These are phyloP conservation scores for Leptatherina wallacei DNA, from an alignment of 2,797 vertebrate genomes.

Conservation along the genomic window DNA sequence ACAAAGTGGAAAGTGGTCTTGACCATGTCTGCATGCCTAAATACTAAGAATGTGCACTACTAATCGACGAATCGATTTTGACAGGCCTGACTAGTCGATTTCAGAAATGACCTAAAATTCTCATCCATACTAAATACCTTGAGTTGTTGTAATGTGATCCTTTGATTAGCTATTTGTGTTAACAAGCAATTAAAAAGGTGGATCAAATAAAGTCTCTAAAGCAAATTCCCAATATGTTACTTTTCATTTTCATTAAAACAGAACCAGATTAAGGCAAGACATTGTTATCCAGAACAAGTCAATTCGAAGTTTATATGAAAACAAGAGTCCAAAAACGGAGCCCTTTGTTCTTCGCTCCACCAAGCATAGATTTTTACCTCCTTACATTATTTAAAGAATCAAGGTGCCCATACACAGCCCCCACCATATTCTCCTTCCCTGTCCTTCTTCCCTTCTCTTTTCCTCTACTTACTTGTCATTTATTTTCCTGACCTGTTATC, in stretches of 20 bases:
- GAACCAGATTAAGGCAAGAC: neutral
- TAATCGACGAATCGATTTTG: too few species aligned
- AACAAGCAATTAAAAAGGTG: too few species aligned
- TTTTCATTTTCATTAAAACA: neutral
- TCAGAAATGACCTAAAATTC: too few species aligned
- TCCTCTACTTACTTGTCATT: constrained; percentile 37
- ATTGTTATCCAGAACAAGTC: too few species aligned
- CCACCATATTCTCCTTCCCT: constrained; percentile 18
- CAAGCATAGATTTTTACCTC: constrained; percentile 35
- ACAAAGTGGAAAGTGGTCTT: neutral
- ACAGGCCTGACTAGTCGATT: too few species aligned
- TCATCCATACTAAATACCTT: neutral
- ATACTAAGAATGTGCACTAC: too few species aligned
- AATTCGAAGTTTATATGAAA: neutral
- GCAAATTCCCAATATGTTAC: neutral
- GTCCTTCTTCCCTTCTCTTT: neutral
- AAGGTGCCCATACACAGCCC: constrained; percentile 26
- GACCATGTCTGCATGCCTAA: neutral
- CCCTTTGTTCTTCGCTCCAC: constrained; percentile 50
- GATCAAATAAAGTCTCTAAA: too few species aligned
- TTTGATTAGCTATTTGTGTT: neutral
- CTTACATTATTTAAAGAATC: constrained; percentile 64
- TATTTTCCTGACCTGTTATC: constrained; percentile 28
- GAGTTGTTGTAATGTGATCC: neutral
- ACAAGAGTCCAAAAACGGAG: neutral